phyloP scores from a whole-genome alignment of 2,113 vertebrate species.

The Nothobranchius furzeri region DNA sequence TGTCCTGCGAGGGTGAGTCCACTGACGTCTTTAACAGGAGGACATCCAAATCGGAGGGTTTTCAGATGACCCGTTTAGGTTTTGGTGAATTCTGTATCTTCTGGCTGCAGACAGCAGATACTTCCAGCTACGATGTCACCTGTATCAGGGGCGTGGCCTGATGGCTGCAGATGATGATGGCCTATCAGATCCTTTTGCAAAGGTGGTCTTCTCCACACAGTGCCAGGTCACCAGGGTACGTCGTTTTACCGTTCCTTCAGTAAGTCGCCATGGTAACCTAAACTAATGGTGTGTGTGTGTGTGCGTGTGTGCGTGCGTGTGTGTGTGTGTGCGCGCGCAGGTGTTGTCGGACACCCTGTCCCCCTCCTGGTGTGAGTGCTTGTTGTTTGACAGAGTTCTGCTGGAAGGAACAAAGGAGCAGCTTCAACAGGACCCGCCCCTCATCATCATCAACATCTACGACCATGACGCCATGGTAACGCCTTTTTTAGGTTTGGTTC shows the following conservation, averaged over 20 bases:
- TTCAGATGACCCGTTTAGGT: not conserved
- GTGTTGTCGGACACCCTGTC: slow-evolving; percentile 86
- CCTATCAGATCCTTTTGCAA: slow-evolving; percentile 89
- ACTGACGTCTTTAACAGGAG: not conserved
- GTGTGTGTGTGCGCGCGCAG: slow-evolving; percentile 61
- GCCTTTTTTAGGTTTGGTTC: not conserved
- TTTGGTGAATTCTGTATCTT: not conserved
- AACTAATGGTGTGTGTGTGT: not conserved
- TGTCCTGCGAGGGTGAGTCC: slow-evolving; percentile 84
- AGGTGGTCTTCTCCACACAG: slow-evolving; percentile 89
- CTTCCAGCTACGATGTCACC: slow-evolving; percentile 91
- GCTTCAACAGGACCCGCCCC: slow-evolving; percentile 84
- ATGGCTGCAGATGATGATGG: slow-evolving; percentile 89
- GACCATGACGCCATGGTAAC: slow-evolving; percentile 77
- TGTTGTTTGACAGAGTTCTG: slow-evolving; percentile 89
- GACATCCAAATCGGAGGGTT: not conserved
- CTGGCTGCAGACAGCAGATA: slow-evolving; percentile 82
- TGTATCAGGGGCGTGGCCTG: slow-evolving; percentile 92
- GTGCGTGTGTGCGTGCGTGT: slow-evolving; percentile 70
- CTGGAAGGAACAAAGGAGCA: slow-evolving; percentile 88
- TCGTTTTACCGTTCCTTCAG: not conserved
- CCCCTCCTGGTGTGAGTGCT: slow-evolving; percentile 89
- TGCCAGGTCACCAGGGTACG: slow-evolving; percentile 88
- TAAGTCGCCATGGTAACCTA: not conserved
- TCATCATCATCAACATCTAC: slow-evolving; percentile 86